Base-by-base conservation (phyloP, 2,113 vertebrate species). In the Maccullochella peelii region DNA sequence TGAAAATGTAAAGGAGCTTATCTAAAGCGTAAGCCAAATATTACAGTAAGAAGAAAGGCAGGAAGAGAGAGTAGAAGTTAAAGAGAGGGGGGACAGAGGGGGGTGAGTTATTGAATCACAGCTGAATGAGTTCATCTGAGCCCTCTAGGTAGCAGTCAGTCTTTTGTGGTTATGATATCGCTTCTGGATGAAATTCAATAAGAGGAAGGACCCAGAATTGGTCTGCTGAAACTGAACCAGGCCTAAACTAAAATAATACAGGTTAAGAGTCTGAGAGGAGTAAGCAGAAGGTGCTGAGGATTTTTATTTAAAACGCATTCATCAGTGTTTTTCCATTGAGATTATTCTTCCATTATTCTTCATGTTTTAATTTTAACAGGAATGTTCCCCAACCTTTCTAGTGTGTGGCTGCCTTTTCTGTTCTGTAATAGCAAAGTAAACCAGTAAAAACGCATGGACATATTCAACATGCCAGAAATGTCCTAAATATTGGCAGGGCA, bases 81-180 rank as follows among this genome's bases (percentile, higher is more conserved):
- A 73, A 72, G 36, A 36, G 74, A 77, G 27, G 74, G n/a, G 50
- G 74, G 68, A 42, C 20, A 69, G 61, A 57, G 47, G 57, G 54
- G 44, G 76, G 67, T 75, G 86, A 77, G 84, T 80, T 69, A 84
- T 23, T 71, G 68, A 72, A 94, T 94, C 95, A 96, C 6, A 67
- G 91, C 93, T 94, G 93, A 95, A 93, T 93, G 91, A 92, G 93
- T 96, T 94, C 93, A 93, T 93, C 89, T 82, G 89, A 96, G 95
- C 93, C 94, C 94, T 93, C 93, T 91, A 91, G 94, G 92, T 96
- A 96, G 95, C 88, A 93, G 94, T 79, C 93, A 93, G 93, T 91
- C 95, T 95, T 96, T 94, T 95, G 93, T 96, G 95, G 95, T 96
- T 97, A 95, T 96, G 95, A 96, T 96, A 95, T 95, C 94, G 65